Evolutionary conservation across 2,888 invertebrate genomes (phyloP).

Genomic region (Andrena marginata): DNA sequence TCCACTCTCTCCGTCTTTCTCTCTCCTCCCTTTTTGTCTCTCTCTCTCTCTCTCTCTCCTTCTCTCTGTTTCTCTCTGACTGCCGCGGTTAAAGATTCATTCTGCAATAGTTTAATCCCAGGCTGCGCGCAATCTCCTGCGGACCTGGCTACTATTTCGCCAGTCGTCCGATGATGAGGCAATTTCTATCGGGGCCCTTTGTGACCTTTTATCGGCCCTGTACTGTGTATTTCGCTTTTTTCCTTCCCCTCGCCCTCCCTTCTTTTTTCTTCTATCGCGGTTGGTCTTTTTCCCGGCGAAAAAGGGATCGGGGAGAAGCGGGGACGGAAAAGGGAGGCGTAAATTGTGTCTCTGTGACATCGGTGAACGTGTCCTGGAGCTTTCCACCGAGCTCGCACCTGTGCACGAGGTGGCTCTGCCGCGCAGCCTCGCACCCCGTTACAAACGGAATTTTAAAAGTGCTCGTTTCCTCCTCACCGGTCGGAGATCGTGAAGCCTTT

Average conservation of each 20-base stretch:
- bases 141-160: constrained; percentile 46
- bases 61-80: background rate
- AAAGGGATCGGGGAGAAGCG: constrained; percentile 21
- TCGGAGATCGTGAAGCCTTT: constrained; percentile 39
- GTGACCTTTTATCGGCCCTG: constrained; percentile 46
- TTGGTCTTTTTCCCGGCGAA: constrained; percentile 25
- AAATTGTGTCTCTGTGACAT: constrained; percentile 53
- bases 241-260: background rate
- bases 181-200: constrained; percentile 58
- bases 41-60: background rate
- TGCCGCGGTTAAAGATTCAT: constrained; percentile 65
- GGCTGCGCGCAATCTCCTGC: constrained; percentile 35
- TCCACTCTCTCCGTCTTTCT: constrained; percentile 21
- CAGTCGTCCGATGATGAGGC: constrained; percentile 33
- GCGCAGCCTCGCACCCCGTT: constrained; percentile 8
- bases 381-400: constrained; percentile 44
- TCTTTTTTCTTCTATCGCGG: constrained; percentile 13
- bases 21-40: background rate
- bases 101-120: constrained; percentile 65
- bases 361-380: constrained; percentile 49
- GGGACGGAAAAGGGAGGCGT: constrained; percentile 32
- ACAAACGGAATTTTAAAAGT: constrained; percentile 62
- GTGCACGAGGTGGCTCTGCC: constrained; percentile 23
- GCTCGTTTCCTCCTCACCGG: constrained; percentile 22
- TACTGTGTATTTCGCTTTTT: constrained; percentile 18